phyloP scores from a whole-genome alignment of 2,113 vertebrate species.

The Vulpes vulpes region DNA sequence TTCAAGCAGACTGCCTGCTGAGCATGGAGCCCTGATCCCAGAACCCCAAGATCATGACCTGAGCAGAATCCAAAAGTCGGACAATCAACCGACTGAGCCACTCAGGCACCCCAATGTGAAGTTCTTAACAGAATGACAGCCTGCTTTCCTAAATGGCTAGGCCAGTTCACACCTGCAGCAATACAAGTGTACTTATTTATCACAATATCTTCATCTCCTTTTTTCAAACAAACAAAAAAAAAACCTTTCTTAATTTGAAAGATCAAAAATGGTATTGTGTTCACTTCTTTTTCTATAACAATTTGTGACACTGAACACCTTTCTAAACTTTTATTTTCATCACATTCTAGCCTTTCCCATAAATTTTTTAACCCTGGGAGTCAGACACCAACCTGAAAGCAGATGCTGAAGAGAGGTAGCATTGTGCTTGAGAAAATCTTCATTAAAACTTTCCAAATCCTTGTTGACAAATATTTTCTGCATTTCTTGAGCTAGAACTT shows the following conservation, averaged over 20 bases:
- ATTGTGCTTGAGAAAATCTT: constrained; percentile 90
- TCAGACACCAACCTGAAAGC: constrained; percentile 87
- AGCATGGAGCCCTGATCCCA: background rate
- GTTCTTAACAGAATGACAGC: background rate
- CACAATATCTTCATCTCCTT: background rate
- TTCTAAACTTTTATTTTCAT: background rate
- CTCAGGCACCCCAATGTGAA: background rate
- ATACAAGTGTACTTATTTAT: background rate
- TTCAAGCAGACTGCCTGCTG: background rate
- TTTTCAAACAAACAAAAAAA: background rate
- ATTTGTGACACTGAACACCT: background rate
- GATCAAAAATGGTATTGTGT: background rate
- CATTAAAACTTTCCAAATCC: constrained; percentile 89
- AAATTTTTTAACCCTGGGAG: constrained; percentile 9
- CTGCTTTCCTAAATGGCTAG: background rate
- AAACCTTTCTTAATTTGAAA: constrained; percentile 13
- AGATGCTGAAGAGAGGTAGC: constrained; percentile 90
- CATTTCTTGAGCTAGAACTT: constrained; percentile 91
- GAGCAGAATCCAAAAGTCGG: background rate
- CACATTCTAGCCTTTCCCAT: background rate
- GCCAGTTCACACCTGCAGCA: background rate
- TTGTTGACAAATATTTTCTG: constrained; percentile 90
- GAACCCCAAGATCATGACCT: background rate
- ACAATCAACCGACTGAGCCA: background rate
- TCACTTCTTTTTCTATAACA: background rate